Base-by-base conservation (phyloP, 2,113 vertebrate genomes). In the Numenius arquata region DNA sequence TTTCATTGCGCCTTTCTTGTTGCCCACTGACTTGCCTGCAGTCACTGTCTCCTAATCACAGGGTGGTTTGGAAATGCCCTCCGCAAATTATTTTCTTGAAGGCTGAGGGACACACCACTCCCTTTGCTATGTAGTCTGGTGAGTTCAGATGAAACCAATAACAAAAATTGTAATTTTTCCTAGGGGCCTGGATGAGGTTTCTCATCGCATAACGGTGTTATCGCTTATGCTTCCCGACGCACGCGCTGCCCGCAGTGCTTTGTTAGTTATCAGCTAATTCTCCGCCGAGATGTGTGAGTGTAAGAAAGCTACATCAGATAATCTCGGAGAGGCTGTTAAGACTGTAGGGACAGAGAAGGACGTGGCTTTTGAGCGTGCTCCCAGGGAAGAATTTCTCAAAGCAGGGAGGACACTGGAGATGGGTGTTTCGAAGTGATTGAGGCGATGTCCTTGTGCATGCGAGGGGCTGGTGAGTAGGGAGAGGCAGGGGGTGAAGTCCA, bases 221-320 rank as follows among this genome's bases (percentile, higher is more conserved):
- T n/a, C 7, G 1, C 52, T 36, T n/a, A 7, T 6, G 15, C 32
- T 82, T 81, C 63, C 72, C 72, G 61, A 68, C 1, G 15, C n/a
- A 11, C 3, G 3, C 1, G 9, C 52, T 93, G 23, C 55, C 85
- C 0, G 2, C 45, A 25, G 87, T 17, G 34, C 63, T 93, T 81
- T 59, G 29, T 82, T 72, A 75, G 66, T 76, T 93, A 82, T 62
- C 73, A 45, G 75, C 76, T 68, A 32, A 72, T 93, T 88, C 34
- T 50, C 47, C 0, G 0, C 25, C 1, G 6, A 93, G 73, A 41
- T 36, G 38, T 17, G 11, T 0, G 0, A 66, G 50, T 50, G 34
- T 73, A 48, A 86, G 83, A 85, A 89, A 67, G 52, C 38, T 79
- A 26, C 52, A 66, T 73, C 77, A 89, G 89, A 72, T 93, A 66